Evolutionary conservation across 2,888 invertebrate genomes (phyloP).

Genomic region (Therioaphis trifolii): DNA sequence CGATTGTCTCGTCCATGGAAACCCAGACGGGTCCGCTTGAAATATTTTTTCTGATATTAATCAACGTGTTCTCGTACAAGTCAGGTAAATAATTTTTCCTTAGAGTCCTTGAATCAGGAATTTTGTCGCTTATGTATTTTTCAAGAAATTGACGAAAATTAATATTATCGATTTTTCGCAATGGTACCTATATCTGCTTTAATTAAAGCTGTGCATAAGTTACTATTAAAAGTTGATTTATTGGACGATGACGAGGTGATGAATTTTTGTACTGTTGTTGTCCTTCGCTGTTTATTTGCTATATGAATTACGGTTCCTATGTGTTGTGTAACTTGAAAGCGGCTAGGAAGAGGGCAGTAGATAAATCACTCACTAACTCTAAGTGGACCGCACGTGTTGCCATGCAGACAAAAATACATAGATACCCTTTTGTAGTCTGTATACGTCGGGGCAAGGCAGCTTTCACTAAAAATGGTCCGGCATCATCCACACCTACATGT

Average conservation of each 20-base stretch:
- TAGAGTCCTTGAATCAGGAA: slow-evolving; percentile 11
- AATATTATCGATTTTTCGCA: slow-evolving; percentile 21
- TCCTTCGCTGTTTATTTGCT: slow-evolving; percentile 17
- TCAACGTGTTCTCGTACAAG: too few species aligned
- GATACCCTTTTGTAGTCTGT: too few species aligned
- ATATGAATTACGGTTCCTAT: slow-evolving; percentile 12
- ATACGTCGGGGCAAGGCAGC: too few species aligned
- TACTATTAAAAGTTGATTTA: slow-evolving; percentile 17
- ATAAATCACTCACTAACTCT: too few species aligned
- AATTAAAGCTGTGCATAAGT: slow-evolving; percentile 14
- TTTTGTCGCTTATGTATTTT: slow-evolving; percentile 1
- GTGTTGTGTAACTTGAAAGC: slow-evolving; percentile 14
- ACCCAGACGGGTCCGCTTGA: too few species aligned
- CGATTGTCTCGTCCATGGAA: too few species aligned
- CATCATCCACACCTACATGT: too few species aligned
- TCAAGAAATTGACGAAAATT: slow-evolving; percentile 16
- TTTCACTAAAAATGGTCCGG: too few species aligned
- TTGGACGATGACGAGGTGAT: slow-evolving; percentile 20
- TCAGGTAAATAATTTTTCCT: slow-evolving; percentile 16
- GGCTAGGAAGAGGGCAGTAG: too few species aligned
- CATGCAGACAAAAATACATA: too few species aligned
- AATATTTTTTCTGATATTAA: too few species aligned
- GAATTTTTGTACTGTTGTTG: slow-evolving; percentile 11
- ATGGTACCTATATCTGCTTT: slow-evolving; percentile 13
- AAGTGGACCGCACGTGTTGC: too few species aligned